Evolutionary conservation across 2,113 vertebrate species (phyloP).

Genomic region (Halcyon senegalensis): DNA sequence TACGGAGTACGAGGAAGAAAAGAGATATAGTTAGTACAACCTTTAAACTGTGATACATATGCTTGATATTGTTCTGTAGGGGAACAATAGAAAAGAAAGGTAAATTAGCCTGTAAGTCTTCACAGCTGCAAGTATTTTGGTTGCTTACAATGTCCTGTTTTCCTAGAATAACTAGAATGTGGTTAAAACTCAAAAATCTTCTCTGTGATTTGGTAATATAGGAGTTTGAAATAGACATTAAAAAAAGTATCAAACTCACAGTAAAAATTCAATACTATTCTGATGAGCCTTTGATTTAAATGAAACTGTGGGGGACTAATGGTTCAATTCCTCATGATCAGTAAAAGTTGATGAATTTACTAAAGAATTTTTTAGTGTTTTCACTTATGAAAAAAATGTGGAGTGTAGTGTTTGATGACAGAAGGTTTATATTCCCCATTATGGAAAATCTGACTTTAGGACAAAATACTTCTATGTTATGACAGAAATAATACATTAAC

Average conservation of each 20-base stretch:
- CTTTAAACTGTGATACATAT: neutral
- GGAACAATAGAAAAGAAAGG: neutral
- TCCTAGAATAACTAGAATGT: neutral
- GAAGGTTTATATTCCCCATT: neutral
- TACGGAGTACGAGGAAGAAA: neutral
- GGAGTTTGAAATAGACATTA: neutral
- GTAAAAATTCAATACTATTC: neutral
- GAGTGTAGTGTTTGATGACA: neutral
- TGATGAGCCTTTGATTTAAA: neutral
- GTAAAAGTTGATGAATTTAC: neutral
- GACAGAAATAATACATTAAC: neutral
- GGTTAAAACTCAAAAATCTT: neutral
- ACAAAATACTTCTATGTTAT: neutral
- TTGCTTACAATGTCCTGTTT: neutral
- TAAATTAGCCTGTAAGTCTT: neutral
- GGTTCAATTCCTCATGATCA: neutral
- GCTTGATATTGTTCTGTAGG: neutral
- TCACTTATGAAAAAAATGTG: neutral
- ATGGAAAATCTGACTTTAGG: neutral
- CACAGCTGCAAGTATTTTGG: neutral
- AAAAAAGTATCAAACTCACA: neutral
- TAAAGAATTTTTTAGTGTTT: neutral
- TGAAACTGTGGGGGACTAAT: neutral
- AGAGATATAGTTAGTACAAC: neutral
- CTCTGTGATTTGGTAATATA: neutral